These are phyloP conservation scores for Octopus bimaculoides DNA, from an alignment of 1,140 invertebrate species.

Conservation along the genomic window DNA sequence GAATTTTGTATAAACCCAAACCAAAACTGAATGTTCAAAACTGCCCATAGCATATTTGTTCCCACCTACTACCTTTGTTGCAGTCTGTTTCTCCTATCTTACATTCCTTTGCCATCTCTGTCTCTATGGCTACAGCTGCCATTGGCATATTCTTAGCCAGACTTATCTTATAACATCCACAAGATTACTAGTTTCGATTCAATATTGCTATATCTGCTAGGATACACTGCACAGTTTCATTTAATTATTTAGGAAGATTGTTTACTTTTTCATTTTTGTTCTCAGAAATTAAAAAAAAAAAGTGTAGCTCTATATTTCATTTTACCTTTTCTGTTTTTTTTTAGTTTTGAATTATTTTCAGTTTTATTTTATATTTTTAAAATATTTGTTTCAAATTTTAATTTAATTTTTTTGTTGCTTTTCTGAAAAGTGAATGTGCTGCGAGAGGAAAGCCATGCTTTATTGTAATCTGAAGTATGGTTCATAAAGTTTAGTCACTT, in stretches of 20 bases:
- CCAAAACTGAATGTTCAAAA: neutral
- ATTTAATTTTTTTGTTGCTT: too few relatives aligned
- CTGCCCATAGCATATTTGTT: slow-evolving; percentile 1
- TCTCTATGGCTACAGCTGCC: neutral
- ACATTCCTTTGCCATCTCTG: neutral
- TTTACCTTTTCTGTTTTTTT: too few relatives aligned
- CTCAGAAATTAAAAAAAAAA: too few relatives aligned
- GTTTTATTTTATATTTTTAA: too few relatives aligned
- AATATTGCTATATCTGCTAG: slow-evolving; percentile 8
- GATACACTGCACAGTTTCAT: neutral
- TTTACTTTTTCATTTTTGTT: too few relatives aligned
- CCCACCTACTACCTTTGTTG: neutral
- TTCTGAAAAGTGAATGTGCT: too few relatives aligned
- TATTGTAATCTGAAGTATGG: too few relatives aligned
- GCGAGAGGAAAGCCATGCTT: too few relatives aligned
- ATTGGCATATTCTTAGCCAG: neutral
- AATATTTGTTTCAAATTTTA: too few relatives aligned
- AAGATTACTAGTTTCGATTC: slow-evolving; percentile 8
- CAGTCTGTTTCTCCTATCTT: neutral
- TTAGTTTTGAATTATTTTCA: too few relatives aligned
- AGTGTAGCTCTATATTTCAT: too few relatives aligned
- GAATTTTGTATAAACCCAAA: slow-evolving; percentile 8
- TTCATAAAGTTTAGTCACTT: too few relatives aligned
- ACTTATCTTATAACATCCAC: slow-evolving; percentile 6
- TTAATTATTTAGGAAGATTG: neutral